A percentile compares a stretch with the other conserved stretches of the same genome.
Conservation (phyloP, 92 coral and sea anemone species). For the Umimayanthus chanpuru region DNA sequence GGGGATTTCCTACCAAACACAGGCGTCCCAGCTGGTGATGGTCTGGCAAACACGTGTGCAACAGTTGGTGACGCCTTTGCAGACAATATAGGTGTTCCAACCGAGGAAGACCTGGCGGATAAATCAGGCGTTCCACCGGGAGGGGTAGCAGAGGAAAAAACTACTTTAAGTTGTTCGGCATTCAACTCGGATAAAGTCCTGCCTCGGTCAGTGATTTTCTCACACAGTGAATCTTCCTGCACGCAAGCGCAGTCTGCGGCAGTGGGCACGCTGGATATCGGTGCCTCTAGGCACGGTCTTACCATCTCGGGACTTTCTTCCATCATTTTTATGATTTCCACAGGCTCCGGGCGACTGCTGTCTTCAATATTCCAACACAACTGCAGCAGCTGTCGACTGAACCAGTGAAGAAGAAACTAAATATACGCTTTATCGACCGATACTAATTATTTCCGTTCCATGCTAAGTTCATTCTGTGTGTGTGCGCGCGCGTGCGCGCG, state of each 20-base stretch:
- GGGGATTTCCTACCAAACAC: constrained; percentile 23
- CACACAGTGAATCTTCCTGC: background rate
- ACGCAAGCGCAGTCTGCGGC: constrained; percentile 21
- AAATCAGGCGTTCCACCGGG: background rate
- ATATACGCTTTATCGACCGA: too few relatives aligned
- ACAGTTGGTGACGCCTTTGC: background rate
- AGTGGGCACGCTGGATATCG: constrained; percentile 30
- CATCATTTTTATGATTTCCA: constrained; percentile 4
- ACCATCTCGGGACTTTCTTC: constrained; percentile 25
- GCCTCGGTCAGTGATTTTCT: constrained; percentile 25
- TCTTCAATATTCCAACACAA: constrained; percentile 21
- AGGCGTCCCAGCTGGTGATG: constrained; percentile 27
- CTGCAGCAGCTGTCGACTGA: constrained; percentile 37
- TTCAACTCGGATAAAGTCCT: constrained; percentile 14
- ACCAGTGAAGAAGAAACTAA: background rate
- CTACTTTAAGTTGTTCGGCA: background rate
- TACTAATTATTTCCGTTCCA: too few relatives aligned
- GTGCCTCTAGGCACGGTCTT: constrained; percentile 19
- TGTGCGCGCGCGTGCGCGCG: too few relatives aligned
- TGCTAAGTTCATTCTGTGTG: too few relatives aligned
- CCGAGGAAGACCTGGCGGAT: background rate
- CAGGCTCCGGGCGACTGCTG: constrained; percentile 24
- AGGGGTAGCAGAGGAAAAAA: background rate
- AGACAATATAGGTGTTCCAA: constrained; percentile 2
- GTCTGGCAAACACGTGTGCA: constrained; percentile 13